These are phyloP conservation scores for Galagoides demidoff DNA, from an alignment of 2,797 vertebrate species.

Conservation along the genomic window DNA sequence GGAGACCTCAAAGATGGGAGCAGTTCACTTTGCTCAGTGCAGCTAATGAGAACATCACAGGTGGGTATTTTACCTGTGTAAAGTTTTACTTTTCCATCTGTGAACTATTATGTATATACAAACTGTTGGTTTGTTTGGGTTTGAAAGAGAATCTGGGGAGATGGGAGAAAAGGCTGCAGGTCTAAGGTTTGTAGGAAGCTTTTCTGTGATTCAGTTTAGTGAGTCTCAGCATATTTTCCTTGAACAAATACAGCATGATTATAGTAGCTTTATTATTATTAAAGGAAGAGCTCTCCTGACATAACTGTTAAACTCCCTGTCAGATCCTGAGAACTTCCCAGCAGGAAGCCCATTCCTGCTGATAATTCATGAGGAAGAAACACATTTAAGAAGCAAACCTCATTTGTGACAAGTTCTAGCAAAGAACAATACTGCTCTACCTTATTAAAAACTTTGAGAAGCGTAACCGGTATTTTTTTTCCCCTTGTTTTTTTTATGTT, in stretches of 20 bases:
- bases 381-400: conserved; percentile 19
- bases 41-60: not conserved
- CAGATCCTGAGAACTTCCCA: not conserved
- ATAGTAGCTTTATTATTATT: not conserved
- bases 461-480: not conserved
- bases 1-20: rapidly evolving
- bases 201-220: not conserved
- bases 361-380: not conserved
- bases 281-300: not conserved
- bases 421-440: not conserved
- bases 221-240: not conserved
- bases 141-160: not conserved
- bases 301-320: not conserved
- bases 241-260: not conserved
- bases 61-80: too few relatives aligned
- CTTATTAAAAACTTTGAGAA: conserved; percentile 21
- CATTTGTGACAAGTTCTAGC: not conserved
- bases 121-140: not conserved
- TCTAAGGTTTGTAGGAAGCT: not conserved
- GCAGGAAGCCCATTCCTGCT: conserved; percentile 3
- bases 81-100: not conserved
- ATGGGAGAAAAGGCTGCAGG: not conserved
- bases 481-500: too few relatives aligned
- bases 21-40: not conserved
- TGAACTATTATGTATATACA: not conserved